Base-by-base conservation (phyloP, 1,140 invertebrate species). In the Penaeus indicus region DNA sequence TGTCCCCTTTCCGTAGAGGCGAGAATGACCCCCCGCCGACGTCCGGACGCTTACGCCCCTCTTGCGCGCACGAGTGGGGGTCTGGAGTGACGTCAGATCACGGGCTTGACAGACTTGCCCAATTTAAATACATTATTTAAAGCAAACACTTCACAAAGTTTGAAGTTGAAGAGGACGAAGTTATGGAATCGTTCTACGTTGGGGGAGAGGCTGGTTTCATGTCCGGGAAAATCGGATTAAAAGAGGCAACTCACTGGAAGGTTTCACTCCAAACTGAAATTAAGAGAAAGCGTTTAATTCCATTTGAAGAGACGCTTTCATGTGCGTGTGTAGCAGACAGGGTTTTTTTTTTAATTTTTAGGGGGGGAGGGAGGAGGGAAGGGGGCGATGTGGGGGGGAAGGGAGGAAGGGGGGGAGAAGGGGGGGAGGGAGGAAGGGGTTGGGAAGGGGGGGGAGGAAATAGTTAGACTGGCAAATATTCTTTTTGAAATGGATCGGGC, bases 41-140 rank as follows among this genome's bases (percentile, higher is more conserved):
- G 19, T 10, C 64, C 22, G 1, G 38, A 25, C n/a, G 8, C 72
- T 47, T 67, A 27, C 78, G 63, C 38, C 87, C 61, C 75, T 54
- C 21, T 21, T 1, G 60, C 38, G 82, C 61, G 69, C 42, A 32
- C 87, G 84, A 85, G 87, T 80, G 83, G 75, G 67, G 62, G 61
- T 7, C 82, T 54, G 47, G 75, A 84, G 83, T 89, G 82, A 89
- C 87, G 87, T 89, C 87, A 89, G 81, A 89, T 89, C 87, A 80
- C 62, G 85, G 81, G 64, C 89, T 90, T 86, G 85, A 86, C 84
- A 83, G 89, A 82, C 54, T 78, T 75, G 84, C 19, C 81, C 81
- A 90, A 86, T 90, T 90, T 90, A 90, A 90, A 90, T 90, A 90
- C 89, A 90, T 90, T 90, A 90, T 90, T 90, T 84, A 86, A 90